Conservation (phyloP, 1,140 invertebrate species). For the Vollenhovia emeryi region DNA sequence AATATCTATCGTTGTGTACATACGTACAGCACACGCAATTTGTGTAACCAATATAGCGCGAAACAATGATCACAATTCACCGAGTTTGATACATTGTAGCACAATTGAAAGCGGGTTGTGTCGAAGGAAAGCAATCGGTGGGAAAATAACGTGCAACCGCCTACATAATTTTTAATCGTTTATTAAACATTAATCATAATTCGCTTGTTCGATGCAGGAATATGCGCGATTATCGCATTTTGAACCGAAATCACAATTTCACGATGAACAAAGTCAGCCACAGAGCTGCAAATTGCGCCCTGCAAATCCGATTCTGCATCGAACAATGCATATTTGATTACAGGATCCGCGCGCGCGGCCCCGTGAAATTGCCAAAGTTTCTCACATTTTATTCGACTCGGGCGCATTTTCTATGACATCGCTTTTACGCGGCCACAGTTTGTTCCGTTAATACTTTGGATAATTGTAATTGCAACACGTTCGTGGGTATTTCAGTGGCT, state of each 20-base stretch:
- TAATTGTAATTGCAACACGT: background rate
- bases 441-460: background rate
- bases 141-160: constrained; percentile 45
- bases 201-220: constrained; percentile 29
- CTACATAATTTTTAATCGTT: constrained; percentile 23
- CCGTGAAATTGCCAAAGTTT: constrained; percentile 46
- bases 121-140: background rate
- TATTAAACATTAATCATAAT: constrained; percentile 10
- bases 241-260: background rate
- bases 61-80: constrained; percentile 4
- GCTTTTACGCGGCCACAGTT: background rate
- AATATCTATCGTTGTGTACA: background rate
- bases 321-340: constrained; percentile 56
- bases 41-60: background rate
- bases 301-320: constrained; percentile 45
- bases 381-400: constrained; percentile 3
- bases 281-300: background rate
- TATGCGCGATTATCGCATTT: constrained; percentile 11
- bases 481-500: background rate
- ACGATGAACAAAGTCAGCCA: background rate
- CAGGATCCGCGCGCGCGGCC: constrained; percentile 57
- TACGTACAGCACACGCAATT: background rate
- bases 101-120: background rate
- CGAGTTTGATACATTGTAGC: background rate
- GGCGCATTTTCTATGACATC: background rate